phyloP scores from a whole-genome alignment of 1,140 invertebrate genomes.

The Cyrtorhinus lividipennis region DNA sequence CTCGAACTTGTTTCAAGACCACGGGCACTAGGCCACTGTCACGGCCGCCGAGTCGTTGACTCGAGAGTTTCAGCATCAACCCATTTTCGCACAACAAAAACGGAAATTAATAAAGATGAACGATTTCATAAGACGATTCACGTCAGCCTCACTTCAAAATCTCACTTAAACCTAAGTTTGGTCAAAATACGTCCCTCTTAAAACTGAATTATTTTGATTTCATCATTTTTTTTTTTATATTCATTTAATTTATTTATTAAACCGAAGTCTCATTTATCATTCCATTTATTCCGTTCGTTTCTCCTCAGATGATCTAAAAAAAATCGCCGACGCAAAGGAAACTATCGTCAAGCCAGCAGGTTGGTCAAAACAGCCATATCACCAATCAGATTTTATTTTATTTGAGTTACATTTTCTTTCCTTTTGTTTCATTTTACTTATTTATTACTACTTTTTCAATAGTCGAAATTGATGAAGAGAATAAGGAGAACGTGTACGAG shows the following conservation, averaged over 20 bases:
- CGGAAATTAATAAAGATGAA: no score
- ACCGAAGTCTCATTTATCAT: no score
- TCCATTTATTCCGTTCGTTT: no score
- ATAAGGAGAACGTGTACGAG: constrained; percentile 20
- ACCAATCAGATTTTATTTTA: constrained; percentile 13
- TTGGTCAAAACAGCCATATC: no score
- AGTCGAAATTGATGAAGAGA: constrained; percentile 22
- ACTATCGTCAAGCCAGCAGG: not conserved
- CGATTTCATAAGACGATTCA: no score
- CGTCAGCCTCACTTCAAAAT: no score
- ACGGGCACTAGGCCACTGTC: not conserved
- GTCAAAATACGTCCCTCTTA: no score
- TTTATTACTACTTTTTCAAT: constrained; percentile 15
- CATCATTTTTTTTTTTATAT: not conserved
- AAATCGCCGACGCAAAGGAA: not conserved
- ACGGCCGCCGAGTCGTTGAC: not conserved
- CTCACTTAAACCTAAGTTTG: no score
- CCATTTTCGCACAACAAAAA: no score
- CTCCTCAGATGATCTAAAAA: constrained; percentile 15
- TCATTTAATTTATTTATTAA: not conserved
- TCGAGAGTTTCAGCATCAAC: no score
- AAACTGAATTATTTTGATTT: no score
- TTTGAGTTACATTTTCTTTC: constrained; percentile 8
- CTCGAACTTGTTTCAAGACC: not conserved
- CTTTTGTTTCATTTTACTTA: constrained; percentile 11